Percentiles rank a stretch among this genome's conserved stretches.
Conservation (phyloP, 1,140 invertebrate genomes). For the Ceratitis capitata region DNA sequence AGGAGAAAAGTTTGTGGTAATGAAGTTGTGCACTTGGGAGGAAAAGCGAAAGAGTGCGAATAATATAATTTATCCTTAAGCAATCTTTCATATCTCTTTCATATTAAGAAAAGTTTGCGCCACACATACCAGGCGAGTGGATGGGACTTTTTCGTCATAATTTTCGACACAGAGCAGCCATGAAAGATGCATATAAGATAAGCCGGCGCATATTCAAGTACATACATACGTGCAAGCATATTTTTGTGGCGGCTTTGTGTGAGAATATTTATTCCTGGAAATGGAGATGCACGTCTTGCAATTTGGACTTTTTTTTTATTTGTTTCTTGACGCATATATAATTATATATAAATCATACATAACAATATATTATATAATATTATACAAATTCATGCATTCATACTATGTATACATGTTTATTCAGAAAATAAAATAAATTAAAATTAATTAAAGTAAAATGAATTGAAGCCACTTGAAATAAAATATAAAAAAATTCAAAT, state of each 20-base stretch:
- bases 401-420: too few relatives aligned
- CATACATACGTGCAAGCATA: neutral
- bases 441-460: too few relatives aligned
- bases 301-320: too few relatives aligned
- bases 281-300: too few relatives aligned
- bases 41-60: slow-evolving; percentile 13
- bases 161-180: neutral
- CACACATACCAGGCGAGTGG: neutral
- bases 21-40: slow-evolving; percentile 3
- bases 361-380: too few relatives aligned
- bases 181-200: slow-evolving; percentile 7
- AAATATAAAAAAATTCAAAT: neutral
- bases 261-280: too few relatives aligned
- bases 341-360: too few relatives aligned
- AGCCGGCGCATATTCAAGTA: neutral
- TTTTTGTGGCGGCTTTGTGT: neutral
- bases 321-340: too few relatives aligned
- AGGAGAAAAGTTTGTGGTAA: neutral
- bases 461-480: neutral
- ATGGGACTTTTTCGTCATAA: neutral
- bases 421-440: too few relatives aligned
- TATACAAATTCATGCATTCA: too few relatives aligned
- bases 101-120: slow-evolving; percentile 35
- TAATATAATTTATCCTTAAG: slow-evolving; percentile 42
- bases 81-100: slow-evolving; percentile 36